Conservation (phyloP, 2,888 invertebrate species). For the Amblyteles armatorius region DNA sequence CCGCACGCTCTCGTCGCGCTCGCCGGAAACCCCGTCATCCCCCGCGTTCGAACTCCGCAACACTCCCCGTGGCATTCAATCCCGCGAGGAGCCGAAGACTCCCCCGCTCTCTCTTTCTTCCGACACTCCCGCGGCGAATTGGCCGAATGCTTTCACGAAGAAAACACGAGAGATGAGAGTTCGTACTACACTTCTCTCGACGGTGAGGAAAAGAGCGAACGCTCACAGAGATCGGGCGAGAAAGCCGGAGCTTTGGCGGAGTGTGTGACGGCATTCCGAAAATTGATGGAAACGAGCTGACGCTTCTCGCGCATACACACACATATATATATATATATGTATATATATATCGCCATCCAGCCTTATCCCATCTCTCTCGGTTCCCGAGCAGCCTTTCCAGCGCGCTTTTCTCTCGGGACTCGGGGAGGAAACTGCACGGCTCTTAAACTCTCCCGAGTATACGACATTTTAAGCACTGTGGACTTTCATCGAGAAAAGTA, state of each 20-base stretch:
- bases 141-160: conserved; percentile 71
- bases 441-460: not conserved
- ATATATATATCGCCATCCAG: too few species aligned
- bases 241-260: conserved; percentile 60
- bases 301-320: conserved; percentile 34
- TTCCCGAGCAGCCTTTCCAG: not conserved
- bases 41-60: conserved; percentile 53
- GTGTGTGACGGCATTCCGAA: conserved; percentile 76
- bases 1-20: conserved; percentile 55
- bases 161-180: conserved; percentile 41
- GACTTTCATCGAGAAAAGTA: conserved; percentile 46
- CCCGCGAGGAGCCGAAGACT: conserved; percentile 63
- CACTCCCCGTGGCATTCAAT: conserved; percentile 41
- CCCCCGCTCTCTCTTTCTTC: conserved; percentile 42
- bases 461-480: conserved; percentile 18
- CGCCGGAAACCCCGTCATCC: conserved; percentile 47
- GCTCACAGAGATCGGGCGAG: conserved; percentile 3
- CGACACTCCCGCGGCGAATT: conserved; percentile 64
- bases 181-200: conserved; percentile 20
- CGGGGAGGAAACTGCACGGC: not conserved
- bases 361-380: too few species aligned
- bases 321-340: too few species aligned
- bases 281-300: conserved; percentile 79
- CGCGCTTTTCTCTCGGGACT: conserved; percentile 2
- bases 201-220: conserved; percentile 5